phyloP scores from a whole-genome alignment of 2,113 vertebrate genomes.

The Falco punctatus region DNA sequence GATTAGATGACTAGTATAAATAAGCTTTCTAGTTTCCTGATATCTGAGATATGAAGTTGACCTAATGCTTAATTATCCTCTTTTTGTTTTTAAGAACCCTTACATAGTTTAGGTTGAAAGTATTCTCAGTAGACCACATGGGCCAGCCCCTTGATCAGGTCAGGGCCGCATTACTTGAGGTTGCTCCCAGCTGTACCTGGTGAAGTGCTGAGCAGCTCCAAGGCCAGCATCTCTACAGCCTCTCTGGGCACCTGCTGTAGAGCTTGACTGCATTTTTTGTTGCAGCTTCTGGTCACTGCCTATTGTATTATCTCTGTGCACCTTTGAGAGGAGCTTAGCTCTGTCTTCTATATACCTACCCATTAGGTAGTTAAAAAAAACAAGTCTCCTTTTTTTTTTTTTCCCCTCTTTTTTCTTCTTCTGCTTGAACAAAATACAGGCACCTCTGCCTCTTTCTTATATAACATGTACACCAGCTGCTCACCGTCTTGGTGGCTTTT shows the following conservation, averaged over 20 bases:
- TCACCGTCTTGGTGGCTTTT: background rate
- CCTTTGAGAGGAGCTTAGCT: background rate
- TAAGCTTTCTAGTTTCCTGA: background rate
- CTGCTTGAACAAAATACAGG: background rate
- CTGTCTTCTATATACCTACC: background rate
- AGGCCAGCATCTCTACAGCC: background rate
- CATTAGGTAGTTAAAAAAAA: background rate
- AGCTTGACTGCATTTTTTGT: background rate
- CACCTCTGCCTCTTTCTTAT: background rate
- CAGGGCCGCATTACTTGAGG: too few species aligned
- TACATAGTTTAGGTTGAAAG: background rate
- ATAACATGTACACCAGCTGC: background rate
- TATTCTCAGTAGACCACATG: accelerated
- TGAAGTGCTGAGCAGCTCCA: background rate
- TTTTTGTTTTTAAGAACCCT: background rate
- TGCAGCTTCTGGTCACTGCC: background rate
- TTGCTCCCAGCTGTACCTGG: background rate
- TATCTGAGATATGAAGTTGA: background rate
- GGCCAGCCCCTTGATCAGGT: background rate
- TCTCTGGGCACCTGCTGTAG: background rate
- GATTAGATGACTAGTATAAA: background rate
- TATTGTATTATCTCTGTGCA: background rate
- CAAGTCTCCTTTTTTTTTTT: background rate
- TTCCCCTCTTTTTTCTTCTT: background rate
- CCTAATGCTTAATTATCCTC: background rate